phyloP scores from a whole-genome alignment of 2,888 invertebrate genomes.

The Melieria picta region DNA sequence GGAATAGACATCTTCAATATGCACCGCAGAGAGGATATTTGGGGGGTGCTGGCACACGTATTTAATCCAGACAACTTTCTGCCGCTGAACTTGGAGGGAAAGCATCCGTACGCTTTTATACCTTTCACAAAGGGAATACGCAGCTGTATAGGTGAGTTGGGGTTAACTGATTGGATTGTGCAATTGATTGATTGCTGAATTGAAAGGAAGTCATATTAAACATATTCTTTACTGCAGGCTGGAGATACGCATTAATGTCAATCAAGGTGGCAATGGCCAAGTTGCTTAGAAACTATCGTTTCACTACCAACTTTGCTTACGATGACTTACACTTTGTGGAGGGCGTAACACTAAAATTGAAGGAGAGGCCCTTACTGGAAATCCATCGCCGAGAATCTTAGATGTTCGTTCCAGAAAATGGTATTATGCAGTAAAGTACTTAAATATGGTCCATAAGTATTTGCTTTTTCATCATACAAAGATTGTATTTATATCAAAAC shows the following conservation, averaged over 20 bases:
- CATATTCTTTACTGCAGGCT: conserved; percentile 45
- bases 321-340: conserved; percentile 55
- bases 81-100: conserved; percentile 52
- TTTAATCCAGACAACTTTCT: conserved; percentile 63
- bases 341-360: conserved; percentile 55
- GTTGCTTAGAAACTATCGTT: conserved; percentile 53
- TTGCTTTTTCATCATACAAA: too few relatives aligned
- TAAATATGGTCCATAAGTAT: too few relatives aligned
- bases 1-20: conserved; percentile 55
- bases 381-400: conserved; percentile 24
- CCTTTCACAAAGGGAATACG: conserved; percentile 61
- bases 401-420: too few relatives aligned
- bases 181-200: background rate
- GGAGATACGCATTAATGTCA: conserved; percentile 55
- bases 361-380: conserved; percentile 49
- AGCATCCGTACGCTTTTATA: conserved; percentile 60
- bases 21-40: conserved; percentile 57
- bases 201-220: background rate
- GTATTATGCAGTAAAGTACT: too few relatives aligned
- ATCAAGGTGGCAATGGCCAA: conserved; percentile 56
- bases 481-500: too few relatives aligned
- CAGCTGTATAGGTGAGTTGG: conserved; percentile 55
- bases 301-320: conserved; percentile 54
- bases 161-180: background rate
- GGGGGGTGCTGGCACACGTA: conserved; percentile 58